Conservation (phyloP, 2,797 vertebrate species). For the Notolabrus celidotus region DNA sequence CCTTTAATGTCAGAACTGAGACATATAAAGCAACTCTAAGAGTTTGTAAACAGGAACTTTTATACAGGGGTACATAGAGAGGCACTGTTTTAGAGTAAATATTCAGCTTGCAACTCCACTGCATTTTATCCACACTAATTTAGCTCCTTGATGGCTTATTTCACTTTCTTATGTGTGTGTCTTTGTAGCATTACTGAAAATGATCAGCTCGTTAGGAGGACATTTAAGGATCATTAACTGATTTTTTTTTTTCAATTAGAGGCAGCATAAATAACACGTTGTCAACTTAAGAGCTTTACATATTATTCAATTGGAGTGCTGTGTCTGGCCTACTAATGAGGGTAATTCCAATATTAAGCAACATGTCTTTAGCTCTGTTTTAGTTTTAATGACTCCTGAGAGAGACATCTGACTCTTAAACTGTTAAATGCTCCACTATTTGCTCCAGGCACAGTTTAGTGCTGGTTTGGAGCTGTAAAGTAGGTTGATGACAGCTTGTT, state of each 20-base stretch:
- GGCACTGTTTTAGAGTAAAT: background rate
- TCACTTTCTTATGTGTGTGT: slow-evolving; percentile 1
- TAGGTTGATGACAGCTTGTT: background rate
- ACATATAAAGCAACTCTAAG: no score
- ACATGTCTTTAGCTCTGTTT: background rate
- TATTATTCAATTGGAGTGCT: background rate
- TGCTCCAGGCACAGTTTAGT: background rate
- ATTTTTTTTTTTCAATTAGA: background rate
- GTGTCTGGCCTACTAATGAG: background rate
- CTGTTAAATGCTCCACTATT: slow-evolving; percentile 4
- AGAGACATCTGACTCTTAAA: background rate
- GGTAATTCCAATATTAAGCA: background rate
- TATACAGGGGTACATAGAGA: no score
- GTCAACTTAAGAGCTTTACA: slow-evolving; percentile 3
- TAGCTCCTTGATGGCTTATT: background rate
- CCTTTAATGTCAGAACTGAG: slow-evolving; percentile 19
- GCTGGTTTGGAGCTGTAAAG: background rate
- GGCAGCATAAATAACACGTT: slow-evolving; percentile 9
- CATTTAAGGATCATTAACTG: slow-evolving; percentile 30
- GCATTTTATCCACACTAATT: background rate
- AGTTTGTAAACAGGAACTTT: no score
- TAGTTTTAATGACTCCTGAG: background rate
- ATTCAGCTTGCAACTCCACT: background rate
- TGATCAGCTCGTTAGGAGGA: slow-evolving; percentile 27
- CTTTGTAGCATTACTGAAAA: slow-evolving; percentile 17